These are phyloP conservation scores for Tylochromis polylepis DNA, from an alignment of 2,113 vertebrate species.

Conservation along the genomic window DNA sequence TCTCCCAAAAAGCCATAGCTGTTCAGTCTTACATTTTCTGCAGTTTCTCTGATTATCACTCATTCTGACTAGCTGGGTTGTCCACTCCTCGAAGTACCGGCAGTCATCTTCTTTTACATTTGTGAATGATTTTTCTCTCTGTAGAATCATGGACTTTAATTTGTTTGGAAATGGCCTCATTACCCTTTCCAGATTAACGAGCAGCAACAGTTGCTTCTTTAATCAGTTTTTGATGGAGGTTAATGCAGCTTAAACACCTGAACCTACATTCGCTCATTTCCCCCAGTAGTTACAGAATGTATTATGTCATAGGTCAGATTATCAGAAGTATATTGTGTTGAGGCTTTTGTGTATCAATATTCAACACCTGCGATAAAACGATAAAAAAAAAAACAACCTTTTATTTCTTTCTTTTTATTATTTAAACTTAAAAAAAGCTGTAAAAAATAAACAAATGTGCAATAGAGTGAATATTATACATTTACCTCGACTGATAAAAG, in stretches of 20 bases:
- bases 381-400: neutral
- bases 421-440: conserved; percentile 8
- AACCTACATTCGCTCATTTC: neutral
- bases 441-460: neutral
- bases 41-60: no score
- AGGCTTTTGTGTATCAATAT: neutral
- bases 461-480: neutral
- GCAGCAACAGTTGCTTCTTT: no score
- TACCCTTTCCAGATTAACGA: no score
- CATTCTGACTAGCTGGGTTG: no score
- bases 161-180: no score
- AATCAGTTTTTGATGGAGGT: no score
- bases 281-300: neutral
- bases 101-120: no score
- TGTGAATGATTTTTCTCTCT: no score
- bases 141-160: no score
- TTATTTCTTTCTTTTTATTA: conserved; percentile 17
- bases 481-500: neutral
- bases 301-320: neutral
- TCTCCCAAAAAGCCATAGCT: no score
- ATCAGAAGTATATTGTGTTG: neutral
- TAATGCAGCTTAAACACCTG: neutral
- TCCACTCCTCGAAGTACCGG: no score
- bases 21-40: no score
- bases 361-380: neutral